Base-by-base conservation (phyloP, 2,797 vertebrate genomes). In the Anguilla megastoma region DNA sequence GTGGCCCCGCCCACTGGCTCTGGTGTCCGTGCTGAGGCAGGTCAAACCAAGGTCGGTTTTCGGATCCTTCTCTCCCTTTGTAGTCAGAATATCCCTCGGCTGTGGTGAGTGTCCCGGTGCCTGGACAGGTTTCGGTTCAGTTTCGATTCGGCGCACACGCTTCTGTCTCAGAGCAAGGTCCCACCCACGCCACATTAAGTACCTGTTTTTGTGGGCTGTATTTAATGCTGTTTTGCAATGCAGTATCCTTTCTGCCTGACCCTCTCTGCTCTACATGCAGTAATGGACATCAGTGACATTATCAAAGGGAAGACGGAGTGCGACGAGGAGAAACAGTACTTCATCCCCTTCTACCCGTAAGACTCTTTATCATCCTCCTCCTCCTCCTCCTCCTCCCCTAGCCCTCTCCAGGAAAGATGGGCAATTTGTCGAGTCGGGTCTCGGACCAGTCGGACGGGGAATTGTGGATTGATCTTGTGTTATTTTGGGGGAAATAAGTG, bases 331-430 rank as follows among this genome's bases (percentile, higher is more conserved):
- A 99, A 99, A 92, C 98, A 99, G 91, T 96, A 96, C 92, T 99
- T 99, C 94, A 99, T 99, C 91, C 99, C 99, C 4, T 99, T 99
- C 90, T 97, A 97, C 41, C 98, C 98, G 99, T 99, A 97, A 96
- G 97, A 86, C 92, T 92, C 41, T 52, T 30, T 36, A 83, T 52
- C 88, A 87, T 79, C 58, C 2, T 83, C 10, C 58, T 60, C 30
- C 8, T 85, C 48, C n/a, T 18, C n/a, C 21, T 79, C 30, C 82
- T 87, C 36, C 33, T 90, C 2, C 90, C 79, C 87, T 69, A 27
- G 1, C 33, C 36, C 30, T 79, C 36, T 79, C 74, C 36, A 74
- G 21, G 33, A 3, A 79, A 16, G 9, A 45, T 79, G 33, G 74
- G 74, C 7, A 45, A 45, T 79, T 41, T 45, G 16, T 79, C 74